phyloP scores from a whole-genome alignment of 1,140 invertebrate species.

The Macrobrachium nipponense region DNA sequence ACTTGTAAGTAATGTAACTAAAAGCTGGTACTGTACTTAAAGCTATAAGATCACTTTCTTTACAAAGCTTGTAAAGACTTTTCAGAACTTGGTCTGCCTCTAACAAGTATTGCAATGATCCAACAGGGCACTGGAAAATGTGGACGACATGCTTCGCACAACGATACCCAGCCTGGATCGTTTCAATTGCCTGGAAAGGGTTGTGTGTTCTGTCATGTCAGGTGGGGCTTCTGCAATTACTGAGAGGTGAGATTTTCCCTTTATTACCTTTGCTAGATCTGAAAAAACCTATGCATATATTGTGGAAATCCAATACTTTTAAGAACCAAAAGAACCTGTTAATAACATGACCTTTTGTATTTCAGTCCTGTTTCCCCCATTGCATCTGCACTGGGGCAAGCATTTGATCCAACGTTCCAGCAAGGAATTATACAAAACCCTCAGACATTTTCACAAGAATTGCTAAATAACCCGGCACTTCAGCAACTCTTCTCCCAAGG shows the following conservation, averaged over 20 bases:
- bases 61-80: neutral
- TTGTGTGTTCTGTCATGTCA: slow-evolving; percentile 36
- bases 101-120: neutral
- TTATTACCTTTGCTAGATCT: too few relatives aligned
- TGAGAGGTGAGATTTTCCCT: too few relatives aligned
- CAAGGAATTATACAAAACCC: slow-evolving; percentile 37
- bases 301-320: too few relatives aligned
- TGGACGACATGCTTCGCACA: slow-evolving; percentile 37
- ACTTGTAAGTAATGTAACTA: too few relatives aligned
- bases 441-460: slow-evolving; percentile 27
- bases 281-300: too few relatives aligned
- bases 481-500: slow-evolving; percentile 5
- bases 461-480: neutral
- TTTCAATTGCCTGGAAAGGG: slow-evolving; percentile 39
- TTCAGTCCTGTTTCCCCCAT: neutral
- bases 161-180: slow-evolving; percentile 33
- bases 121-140: slow-evolving; percentile 41
- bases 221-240: too few relatives aligned
- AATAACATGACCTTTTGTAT: neutral
- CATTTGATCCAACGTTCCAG: slow-evolving; percentile 28
- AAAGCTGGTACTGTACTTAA: neutral
- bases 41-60: neutral
- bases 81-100: neutral
- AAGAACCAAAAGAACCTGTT: too few relatives aligned
- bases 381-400: neutral